Evolutionary conservation across 1,140 invertebrate genomes (phyloP).

Genomic region (Drosophila quadrilineata): DNA sequence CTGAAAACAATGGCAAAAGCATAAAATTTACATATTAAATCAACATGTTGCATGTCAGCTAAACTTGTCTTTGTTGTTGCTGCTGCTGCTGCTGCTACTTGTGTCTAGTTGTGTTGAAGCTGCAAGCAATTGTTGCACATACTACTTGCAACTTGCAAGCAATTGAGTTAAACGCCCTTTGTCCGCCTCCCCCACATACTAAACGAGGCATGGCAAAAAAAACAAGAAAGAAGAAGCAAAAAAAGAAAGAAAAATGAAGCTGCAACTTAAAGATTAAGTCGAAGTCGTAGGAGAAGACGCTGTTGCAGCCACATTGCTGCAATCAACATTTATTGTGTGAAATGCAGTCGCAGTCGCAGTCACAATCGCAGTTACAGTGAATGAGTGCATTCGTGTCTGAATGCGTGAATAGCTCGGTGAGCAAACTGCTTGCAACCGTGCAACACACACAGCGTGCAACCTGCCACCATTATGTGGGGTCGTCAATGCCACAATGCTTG

Average conservation of each 20-base stretch:
- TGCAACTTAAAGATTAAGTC: slow-evolving; percentile 8
- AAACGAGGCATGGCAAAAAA: slow-evolving; percentile 56
- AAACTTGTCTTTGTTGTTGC: slow-evolving; percentile 12
- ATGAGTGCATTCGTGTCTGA: slow-evolving; percentile 15
- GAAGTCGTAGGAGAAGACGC: slow-evolving; percentile 16
- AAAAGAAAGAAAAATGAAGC: not conserved
- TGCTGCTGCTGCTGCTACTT: slow-evolving; percentile 16
- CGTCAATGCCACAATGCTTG: too few relatives aligned
- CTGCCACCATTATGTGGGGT: slow-evolving; percentile 14
- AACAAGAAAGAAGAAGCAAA: not conserved
- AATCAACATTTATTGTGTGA: slow-evolving; percentile 38
- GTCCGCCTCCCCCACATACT: slow-evolving; percentile 13
- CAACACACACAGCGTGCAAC: too few relatives aligned
- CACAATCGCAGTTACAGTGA: too few relatives aligned
- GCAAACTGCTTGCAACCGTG: too few relatives aligned
- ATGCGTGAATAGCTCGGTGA: slow-evolving; percentile 39
- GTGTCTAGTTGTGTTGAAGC: slow-evolving; percentile 22
- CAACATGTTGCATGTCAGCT: slow-evolving; percentile 67
- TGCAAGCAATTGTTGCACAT: slow-evolving; percentile 58
- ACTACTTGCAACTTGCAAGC: too few relatives aligned
- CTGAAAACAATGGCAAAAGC: slow-evolving; percentile 60
- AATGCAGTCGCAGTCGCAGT: slow-evolving; percentile 15
- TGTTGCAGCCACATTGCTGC: slow-evolving; percentile 27
- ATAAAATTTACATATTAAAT: slow-evolving; percentile 71
- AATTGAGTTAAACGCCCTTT: slow-evolving; percentile 58